Base-by-base conservation (phyloP, 2,888 invertebrate genomes). In the Margaritifera margaritifera region DNA sequence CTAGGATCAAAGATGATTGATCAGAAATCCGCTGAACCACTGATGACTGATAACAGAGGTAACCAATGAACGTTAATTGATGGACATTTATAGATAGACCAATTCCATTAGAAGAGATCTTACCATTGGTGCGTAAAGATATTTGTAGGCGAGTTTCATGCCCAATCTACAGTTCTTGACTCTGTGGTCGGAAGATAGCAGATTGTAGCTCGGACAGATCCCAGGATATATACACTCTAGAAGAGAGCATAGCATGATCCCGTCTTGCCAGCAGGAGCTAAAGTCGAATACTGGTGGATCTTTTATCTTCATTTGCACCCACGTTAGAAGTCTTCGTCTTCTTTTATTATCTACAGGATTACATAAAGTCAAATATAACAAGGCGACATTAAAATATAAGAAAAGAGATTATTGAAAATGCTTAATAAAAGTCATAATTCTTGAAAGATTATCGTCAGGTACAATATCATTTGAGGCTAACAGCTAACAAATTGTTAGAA, bases 121-220 rank as follows among this genome's bases (percentile, higher is more conserved):
- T 78, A 89, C 89, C 79, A 83, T 80, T 51, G 83, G 83, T 1
- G 89, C 80, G 50, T 80, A 75, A 6, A 89, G 79, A 64, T 86
- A 83, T 51, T 83, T 80, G 66, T 86, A 82, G 18, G 88, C 83
- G 42, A 89, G 78, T 66, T 84, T 82, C 6, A 89, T 79, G 5
- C 86, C 89, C n/a, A 88, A 82, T 19, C 86, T 77, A 64, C 89
- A 86, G 73, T 89, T 90, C 72, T 85, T 84, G 51, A 88, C 80
- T 4, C 83, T 76, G 66, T 89, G 84, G 31, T 86, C 82, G 0
- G 84, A 80, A 62, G 86, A 86, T 24, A 90, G 83, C 0, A 86
- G 81, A 54, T 84, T 80, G 57, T 78, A 85, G 42, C 85, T 80
- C 1, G 89, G 89, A 77, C 88, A 89, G 42, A 86, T 82, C 0